Evolutionary conservation across 2,888 invertebrate genomes (phyloP).

Genomic region (Rotaria sp.): DNA sequence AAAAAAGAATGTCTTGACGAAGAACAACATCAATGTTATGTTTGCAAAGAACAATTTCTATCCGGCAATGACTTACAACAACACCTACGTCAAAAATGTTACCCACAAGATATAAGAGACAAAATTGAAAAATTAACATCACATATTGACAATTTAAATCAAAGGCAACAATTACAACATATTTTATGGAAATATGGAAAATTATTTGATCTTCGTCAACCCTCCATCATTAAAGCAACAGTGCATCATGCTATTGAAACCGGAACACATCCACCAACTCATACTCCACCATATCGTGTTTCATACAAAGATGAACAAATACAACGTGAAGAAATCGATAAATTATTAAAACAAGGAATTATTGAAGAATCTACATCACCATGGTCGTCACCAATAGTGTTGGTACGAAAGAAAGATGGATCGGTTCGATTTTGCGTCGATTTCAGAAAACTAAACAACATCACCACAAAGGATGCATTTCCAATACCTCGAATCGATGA

Average conservation of each 20-base stretch:
- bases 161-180: not conserved
- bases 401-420: conserved; percentile 38
- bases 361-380: conserved; percentile 40
- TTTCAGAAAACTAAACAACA: conserved; percentile 42
- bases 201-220: not conserved
- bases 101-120: not conserved
- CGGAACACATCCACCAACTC: not conserved
- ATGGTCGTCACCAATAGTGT: conserved; percentile 35
- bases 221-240: not conserved
- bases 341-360: conserved; percentile 34
- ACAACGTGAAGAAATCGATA: conserved; percentile 41
- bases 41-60: no score
- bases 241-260: not conserved
- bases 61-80: not conserved
- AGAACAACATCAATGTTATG: no score
- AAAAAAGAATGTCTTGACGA: no score
- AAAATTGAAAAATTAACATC: not conserved
- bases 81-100: not conserved
- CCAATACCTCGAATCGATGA: conserved; percentile 42
- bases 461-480: conserved; percentile 41
- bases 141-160: not conserved
- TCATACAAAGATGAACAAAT: not conserved
- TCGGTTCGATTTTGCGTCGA: conserved; percentile 41
- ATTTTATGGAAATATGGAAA: not conserved
- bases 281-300: not conserved